phyloP scores from a whole-genome alignment of 1,140 invertebrate species.

The Teleogryllus occipitalis region DNA sequence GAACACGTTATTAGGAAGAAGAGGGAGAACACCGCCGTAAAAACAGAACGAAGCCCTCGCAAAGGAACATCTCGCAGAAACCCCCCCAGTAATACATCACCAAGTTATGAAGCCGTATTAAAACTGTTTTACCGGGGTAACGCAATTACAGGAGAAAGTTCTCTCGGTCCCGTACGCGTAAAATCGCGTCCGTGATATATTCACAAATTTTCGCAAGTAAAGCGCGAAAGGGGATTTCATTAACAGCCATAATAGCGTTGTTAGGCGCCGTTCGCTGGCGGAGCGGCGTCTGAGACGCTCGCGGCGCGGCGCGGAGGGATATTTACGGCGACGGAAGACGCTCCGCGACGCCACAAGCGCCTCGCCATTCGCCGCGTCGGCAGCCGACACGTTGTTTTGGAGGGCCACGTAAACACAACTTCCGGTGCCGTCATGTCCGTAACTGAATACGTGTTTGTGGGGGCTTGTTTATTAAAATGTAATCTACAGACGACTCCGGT shows the following conservation, averaged over 20 bases:
- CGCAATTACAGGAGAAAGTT: not conserved
- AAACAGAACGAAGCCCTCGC: not conserved
- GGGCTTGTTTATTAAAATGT: too few relatives aligned
- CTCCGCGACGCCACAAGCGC: too few relatives aligned
- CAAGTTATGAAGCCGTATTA: not conserved
- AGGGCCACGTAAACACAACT: too few relatives aligned
- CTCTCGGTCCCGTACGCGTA: not conserved
- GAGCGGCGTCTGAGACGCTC: too few relatives aligned
- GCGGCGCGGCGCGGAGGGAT: too few relatives aligned
- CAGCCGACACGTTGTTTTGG: too few relatives aligned
- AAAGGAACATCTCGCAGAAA: not conserved
- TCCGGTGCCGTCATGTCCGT: too few relatives aligned
- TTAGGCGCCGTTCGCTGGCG: not conserved
- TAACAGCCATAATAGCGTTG: constrained; percentile 4
- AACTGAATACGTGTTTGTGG: too few relatives aligned
- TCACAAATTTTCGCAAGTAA: constrained; percentile 1
- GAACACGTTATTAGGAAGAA: not conserved
- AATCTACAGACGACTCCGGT: too few relatives aligned
- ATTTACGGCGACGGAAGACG: too few relatives aligned
- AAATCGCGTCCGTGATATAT: not conserved
- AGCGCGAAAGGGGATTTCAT: not conserved
- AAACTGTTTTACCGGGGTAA: not conserved
- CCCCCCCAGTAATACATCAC: not conserved
- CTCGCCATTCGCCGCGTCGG: too few relatives aligned
- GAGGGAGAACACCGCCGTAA: not conserved